These are phyloP conservation scores for Macroglossus sobrinus DNA, from an alignment of 2,113 vertebrate genomes.

Conservation along the genomic window DNA sequence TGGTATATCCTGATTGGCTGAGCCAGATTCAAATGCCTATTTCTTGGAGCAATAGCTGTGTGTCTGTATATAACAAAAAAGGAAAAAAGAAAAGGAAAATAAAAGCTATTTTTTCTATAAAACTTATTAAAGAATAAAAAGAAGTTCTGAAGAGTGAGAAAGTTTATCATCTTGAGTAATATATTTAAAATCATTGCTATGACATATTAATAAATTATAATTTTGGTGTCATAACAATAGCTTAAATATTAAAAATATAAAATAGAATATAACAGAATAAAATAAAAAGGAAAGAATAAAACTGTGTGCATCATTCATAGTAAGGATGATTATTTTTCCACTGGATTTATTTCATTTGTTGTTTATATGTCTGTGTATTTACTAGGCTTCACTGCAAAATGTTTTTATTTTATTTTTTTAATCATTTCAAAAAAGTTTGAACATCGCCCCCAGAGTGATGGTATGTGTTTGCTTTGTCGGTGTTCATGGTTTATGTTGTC, in stretches of 20 bases:
- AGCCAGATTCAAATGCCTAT: neutral
- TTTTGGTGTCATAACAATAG: neutral
- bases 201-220: neutral
- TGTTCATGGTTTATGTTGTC: constrained; percentile 37
- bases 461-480: constrained; percentile 39
- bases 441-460: constrained; percentile 1
- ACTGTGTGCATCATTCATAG: neutral
- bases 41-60: neutral
- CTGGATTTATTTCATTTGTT: neutral
- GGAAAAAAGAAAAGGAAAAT: neutral
- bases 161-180: neutral
- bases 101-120: neutral
- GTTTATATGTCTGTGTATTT: neutral
- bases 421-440: neutral
- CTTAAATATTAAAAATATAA: neutral
- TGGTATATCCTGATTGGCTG: neutral
- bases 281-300: neutral
- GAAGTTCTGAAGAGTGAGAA: neutral
- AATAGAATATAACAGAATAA: neutral
- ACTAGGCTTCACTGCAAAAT: neutral
- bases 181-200: neutral
- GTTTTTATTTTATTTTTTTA: neutral
- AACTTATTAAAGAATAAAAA: neutral
- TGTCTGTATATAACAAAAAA: neutral
- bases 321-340: neutral